phyloP scores from a whole-genome alignment of 2,888 invertebrate genomes.

The Conops quadrifasciatus region DNA sequence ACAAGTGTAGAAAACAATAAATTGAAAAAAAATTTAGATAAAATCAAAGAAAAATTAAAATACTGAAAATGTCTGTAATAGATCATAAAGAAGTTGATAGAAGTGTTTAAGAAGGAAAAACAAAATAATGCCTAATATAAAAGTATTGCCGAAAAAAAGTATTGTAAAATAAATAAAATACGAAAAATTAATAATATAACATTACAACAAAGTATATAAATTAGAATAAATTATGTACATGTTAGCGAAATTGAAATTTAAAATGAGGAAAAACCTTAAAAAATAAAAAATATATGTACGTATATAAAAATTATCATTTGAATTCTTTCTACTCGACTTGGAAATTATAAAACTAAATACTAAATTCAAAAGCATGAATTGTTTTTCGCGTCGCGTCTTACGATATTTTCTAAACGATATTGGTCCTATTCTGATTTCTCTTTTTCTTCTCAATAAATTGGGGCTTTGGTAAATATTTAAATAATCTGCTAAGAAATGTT shows the following conservation, averaged over 20 bases:
- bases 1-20: too few relatives aligned
- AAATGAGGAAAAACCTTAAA: constrained; percentile 41
- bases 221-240: constrained; percentile 55
- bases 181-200: constrained; percentile 33
- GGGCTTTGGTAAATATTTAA: too few relatives aligned
- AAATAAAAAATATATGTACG: constrained; percentile 38
- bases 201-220: constrained; percentile 29
- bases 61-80: too few relatives aligned
- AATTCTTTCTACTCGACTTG: background rate
- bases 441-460: too few relatives aligned
- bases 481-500: too few relatives aligned
- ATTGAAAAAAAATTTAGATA: too few relatives aligned
- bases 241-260: constrained; percentile 54
- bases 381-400: too few relatives aligned
- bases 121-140: constrained; percentile 1
- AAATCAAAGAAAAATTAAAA: too few relatives aligned
- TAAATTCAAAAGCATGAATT: too few relatives aligned
- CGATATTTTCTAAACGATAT: too few relatives aligned
- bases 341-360: too few relatives aligned
- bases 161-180: constrained; percentile 32
- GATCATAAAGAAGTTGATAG: background rate
- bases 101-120: background rate
- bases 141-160: constrained; percentile 17
- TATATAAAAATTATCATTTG: background rate
- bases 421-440: too few relatives aligned